Percentiles rank a stretch among this genome's conserved stretches.
Conservation (phyloP, 35 echinoderm and acorn worm species). For the Apostichopus californicus region DNA sequence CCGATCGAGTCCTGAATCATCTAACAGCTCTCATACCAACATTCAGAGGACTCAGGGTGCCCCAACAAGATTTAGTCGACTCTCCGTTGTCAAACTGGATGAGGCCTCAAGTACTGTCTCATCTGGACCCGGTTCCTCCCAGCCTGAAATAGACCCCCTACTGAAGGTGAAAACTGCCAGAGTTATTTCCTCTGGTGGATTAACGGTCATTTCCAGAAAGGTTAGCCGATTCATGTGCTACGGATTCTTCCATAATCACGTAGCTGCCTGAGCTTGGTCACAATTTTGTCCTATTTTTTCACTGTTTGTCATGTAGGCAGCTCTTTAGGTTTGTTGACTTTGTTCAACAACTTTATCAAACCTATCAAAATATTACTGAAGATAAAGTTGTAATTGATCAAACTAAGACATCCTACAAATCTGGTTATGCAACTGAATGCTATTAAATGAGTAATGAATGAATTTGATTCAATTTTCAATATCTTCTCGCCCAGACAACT, state of each 20-base stretch:
- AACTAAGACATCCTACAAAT: no score
- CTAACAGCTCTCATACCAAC: neutral
- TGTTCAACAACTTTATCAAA: no score
- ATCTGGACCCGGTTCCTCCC: neutral
- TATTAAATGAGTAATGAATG: no score
- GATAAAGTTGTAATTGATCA: no score
- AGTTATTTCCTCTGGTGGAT: constrained; percentile 2
- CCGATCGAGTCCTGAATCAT: neutral
- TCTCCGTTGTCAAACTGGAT: neutral
- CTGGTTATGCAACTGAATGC: no score
- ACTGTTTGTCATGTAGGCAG: no score
- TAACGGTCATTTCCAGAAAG: constrained; percentile 22
- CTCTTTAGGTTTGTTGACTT: no score
- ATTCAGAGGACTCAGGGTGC: neutral
- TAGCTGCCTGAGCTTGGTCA: no score
- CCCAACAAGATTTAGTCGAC: neutral
- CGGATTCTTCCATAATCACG: neutral
- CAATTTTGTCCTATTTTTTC: neutral
- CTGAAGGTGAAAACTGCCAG: neutral
- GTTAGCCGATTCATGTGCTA: neutral
- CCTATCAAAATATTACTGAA: no score
- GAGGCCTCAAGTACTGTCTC: neutral
- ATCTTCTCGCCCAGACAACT: no score
- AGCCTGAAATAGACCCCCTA: neutral
- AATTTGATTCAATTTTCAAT: no score